Conservation (phyloP, 2,797 vertebrate species). For the Buphagus erythrorhynchus region DNA sequence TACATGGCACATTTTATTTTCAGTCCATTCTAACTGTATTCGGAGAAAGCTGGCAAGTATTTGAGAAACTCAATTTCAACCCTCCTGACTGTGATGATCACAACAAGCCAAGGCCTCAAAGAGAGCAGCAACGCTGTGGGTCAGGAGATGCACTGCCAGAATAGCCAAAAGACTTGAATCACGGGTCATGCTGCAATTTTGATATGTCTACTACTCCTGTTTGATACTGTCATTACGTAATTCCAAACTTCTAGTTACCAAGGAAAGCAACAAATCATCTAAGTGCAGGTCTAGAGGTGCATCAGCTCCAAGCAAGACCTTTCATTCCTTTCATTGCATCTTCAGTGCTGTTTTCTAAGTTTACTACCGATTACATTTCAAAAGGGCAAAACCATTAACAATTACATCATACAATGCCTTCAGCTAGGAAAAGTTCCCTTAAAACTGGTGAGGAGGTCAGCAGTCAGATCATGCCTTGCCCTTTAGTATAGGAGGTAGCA, state of each 20-base stretch:
- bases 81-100: neutral
- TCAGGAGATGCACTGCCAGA: neutral
- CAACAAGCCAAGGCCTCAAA: neutral
- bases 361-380: neutral
- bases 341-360: neutral
- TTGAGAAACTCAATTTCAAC: neutral
- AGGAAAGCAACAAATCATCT: neutral
- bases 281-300: neutral
- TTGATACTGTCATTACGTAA: neutral
- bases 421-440: neutral
- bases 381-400: neutral
- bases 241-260: neutral
- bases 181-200: fast-evolving
- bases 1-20: neutral
- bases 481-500: neutral
- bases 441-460: neutral
- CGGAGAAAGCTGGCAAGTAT: neutral
- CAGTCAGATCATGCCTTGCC: neutral
- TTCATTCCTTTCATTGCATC: neutral
- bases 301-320: neutral
- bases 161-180: neutral
- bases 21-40: neutral
- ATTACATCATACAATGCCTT: neutral
- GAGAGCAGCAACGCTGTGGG: neutral
- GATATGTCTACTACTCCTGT: neutral